These are phyloP conservation scores for Sciaenops ocellatus DNA, from an alignment of 2,797 vertebrate genomes.

Conservation along the genomic window DNA sequence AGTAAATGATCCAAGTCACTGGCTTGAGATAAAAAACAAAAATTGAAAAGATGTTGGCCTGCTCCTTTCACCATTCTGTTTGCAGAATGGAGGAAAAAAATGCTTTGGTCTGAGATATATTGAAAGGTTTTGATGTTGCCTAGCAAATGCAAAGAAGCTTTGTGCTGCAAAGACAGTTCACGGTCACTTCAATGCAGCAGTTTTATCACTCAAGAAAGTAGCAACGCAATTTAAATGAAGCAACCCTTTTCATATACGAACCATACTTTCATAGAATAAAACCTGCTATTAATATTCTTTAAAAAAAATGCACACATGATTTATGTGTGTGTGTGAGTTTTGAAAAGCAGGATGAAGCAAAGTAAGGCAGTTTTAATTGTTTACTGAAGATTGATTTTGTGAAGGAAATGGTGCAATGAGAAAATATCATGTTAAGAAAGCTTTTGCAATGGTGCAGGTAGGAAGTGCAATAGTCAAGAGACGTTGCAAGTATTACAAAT, in stretches of 20 bases:
- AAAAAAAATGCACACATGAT: background rate
- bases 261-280: background rate
- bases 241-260: background rate
- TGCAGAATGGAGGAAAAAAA: background rate
- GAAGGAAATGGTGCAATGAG: background rate
- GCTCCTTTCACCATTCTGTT: background rate
- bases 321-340: too few relatives aligned
- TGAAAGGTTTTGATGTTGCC: conserved; percentile 4
- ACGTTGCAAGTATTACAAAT: background rate
- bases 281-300: background rate
- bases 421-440: background rate
- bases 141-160: background rate
- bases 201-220: conserved; percentile 1
- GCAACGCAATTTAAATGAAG: background rate
- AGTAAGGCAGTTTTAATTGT: background rate
- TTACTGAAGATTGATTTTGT: background rate
- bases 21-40: conserved; percentile 28
- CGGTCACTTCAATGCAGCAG: background rate
- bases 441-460: background rate
- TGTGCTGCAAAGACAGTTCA: conserved; percentile 6
- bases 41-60: background rate
- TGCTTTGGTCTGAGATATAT: background rate
- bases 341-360: background rate
- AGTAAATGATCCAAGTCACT: conserved; percentile 25
- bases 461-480: background rate